Evolutionary conservation across 2,888 invertebrate species (phyloP).

Genomic region (Diploptera punctata): DNA sequence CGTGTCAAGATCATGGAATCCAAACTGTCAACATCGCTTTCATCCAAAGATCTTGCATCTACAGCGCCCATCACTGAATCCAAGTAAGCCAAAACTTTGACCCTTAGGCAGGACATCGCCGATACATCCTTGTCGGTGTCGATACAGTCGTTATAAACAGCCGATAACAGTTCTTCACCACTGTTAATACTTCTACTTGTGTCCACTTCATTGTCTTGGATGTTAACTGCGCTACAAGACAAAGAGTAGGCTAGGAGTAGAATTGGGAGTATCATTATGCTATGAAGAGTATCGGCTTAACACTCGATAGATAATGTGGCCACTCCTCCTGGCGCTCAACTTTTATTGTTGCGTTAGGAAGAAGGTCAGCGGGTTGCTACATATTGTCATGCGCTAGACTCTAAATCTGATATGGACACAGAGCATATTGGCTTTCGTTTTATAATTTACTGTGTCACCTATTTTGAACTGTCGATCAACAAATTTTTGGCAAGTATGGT

Average conservation of each 20-base stretch:
- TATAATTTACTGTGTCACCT: neutral
- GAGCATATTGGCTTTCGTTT: neutral
- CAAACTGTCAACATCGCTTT: constrained; percentile 55
- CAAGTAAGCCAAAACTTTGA: constrained; percentile 77
- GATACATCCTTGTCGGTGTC: constrained; percentile 54
- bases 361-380: constrained; percentile 12
- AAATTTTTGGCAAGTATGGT: no score
- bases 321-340: constrained; percentile 42
- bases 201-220: constrained; percentile 12
- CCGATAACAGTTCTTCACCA: constrained; percentile 69
- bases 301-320: constrained; percentile 34
- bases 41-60: constrained; percentile 37
- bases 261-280: neutral
- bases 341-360: constrained; percentile 40
- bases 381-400: neutral
- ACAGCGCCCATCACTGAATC: constrained; percentile 68
- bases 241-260: neutral
- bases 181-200: constrained; percentile 12
- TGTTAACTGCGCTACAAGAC: neutral
- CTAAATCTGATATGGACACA: neutral
- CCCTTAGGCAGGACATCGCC: constrained; percentile 75
- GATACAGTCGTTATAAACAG: constrained; percentile 76
- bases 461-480: no score
- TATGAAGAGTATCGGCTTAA: neutral
- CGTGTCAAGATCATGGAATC: constrained; percentile 79